A percentile compares a stretch with the other conserved stretches of the same genome.
Conservation (phyloP, 2,113 vertebrate species). For the Ceyx cyanopectus region DNA sequence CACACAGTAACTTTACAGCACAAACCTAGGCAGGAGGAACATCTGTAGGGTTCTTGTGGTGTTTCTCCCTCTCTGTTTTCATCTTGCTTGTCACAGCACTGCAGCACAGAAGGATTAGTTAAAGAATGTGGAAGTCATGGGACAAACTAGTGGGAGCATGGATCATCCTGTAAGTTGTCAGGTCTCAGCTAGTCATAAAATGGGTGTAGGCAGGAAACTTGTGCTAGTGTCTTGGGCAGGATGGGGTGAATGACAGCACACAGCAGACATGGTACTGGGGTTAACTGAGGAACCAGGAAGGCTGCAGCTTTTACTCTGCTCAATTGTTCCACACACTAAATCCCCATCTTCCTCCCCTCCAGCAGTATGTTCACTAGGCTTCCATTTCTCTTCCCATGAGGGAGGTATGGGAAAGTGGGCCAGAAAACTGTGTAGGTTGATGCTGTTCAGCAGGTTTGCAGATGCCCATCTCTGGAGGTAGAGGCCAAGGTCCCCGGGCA, state of each 20-base stretch:
- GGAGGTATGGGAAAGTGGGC: background rate
- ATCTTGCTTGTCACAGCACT: background rate
- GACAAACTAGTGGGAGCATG: background rate
- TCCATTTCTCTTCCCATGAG: background rate
- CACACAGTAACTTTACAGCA: background rate
- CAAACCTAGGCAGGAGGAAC: background rate
- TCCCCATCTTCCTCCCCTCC: background rate
- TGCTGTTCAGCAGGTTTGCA: background rate
- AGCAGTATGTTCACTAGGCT: background rate
- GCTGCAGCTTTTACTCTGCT: background rate
- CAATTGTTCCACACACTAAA: background rate
- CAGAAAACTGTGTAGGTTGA: background rate
- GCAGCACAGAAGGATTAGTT: background rate
- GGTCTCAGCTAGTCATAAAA: background rate
- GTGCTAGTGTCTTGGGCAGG: background rate
- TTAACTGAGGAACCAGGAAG: background rate
- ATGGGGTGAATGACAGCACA: background rate
- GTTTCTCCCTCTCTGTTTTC: background rate
- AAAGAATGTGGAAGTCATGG: background rate
- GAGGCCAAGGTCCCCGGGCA: background rate
- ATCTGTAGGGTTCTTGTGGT: background rate
- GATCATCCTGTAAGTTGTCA: background rate
- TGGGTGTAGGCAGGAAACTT: background rate
- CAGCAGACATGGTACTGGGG: background rate
- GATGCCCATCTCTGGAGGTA: background rate